Conservation (phyloP, 2,797 vertebrate genomes). For the Propithecus deckenii region DNA sequence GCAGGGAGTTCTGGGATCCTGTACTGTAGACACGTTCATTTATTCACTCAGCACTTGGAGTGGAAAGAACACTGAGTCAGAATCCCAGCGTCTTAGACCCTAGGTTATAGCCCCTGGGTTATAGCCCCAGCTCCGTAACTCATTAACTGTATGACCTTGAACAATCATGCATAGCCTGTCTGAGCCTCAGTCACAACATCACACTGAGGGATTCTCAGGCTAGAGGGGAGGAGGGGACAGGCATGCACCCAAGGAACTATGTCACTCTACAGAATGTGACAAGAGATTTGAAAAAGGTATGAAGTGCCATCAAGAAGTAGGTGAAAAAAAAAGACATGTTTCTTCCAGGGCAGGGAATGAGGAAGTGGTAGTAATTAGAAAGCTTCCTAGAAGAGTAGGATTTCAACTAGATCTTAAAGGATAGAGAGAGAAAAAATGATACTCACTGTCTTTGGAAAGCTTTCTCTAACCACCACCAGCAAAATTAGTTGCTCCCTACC, state of each 20-base stretch:
- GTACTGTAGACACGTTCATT: neutral
- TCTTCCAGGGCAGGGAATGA: neutral
- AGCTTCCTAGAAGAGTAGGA: neutral
- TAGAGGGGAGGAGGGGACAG: neutral
- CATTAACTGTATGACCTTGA: slow-evolving; percentile 8
- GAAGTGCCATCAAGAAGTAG: neutral
- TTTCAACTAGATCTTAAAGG: neutral
- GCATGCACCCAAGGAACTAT: neutral
- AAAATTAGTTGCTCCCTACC: neutral
- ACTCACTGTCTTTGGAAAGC: neutral
- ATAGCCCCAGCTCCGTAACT: slow-evolving; percentile 1
- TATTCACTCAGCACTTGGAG: neutral
- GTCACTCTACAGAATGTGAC: neutral
- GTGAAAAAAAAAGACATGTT: neutral
- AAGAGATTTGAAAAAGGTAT: slow-evolving; percentile 29
- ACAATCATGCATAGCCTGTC: neutral
- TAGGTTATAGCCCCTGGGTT: neutral
- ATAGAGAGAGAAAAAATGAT: slow-evolving; percentile 10
- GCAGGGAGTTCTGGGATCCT: neutral
- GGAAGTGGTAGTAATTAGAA: neutral
- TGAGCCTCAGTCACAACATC: neutral
- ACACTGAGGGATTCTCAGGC: neutral
- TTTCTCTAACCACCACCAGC: neutral
- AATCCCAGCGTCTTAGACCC: neutral
- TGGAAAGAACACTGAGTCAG: neutral